Evolutionary conservation across 2,888 invertebrate genomes (phyloP).

Genomic region (Coenonympha arcania): DNA sequence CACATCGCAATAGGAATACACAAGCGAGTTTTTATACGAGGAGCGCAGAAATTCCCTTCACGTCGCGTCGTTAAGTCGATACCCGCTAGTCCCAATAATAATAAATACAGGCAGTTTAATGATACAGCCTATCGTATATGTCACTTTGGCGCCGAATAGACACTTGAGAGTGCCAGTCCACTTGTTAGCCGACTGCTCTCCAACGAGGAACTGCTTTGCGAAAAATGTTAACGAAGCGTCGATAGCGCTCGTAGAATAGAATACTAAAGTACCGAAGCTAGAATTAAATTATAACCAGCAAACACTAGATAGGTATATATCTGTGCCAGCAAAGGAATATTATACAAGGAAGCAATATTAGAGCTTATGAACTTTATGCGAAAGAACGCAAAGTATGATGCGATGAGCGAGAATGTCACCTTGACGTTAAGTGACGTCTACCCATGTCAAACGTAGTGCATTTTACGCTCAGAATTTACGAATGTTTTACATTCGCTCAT

Average conservation of each 20-base stretch:
- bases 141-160: neutral
- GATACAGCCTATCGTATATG: neutral
- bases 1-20: neutral
- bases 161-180: neutral
- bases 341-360: no score
- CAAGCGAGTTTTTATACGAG: neutral
- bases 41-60: neutral
- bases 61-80: neutral
- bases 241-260: neutral
- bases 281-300: no score
- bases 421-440: no score
- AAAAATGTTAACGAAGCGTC: neutral
- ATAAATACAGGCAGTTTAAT: conserved; percentile 3
- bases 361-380: no score
- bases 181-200: neutral
- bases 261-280: no score
- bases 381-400: no score
- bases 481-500: no score
- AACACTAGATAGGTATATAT: no score
- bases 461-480: no score
- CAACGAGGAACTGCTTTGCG: neutral
- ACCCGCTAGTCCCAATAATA: neutral
- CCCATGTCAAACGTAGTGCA: no score
- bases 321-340: no score
- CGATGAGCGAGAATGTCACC: no score